Base-by-base conservation (phyloP, 2,113 vertebrate genomes). In the Panurus biarmicus region DNA sequence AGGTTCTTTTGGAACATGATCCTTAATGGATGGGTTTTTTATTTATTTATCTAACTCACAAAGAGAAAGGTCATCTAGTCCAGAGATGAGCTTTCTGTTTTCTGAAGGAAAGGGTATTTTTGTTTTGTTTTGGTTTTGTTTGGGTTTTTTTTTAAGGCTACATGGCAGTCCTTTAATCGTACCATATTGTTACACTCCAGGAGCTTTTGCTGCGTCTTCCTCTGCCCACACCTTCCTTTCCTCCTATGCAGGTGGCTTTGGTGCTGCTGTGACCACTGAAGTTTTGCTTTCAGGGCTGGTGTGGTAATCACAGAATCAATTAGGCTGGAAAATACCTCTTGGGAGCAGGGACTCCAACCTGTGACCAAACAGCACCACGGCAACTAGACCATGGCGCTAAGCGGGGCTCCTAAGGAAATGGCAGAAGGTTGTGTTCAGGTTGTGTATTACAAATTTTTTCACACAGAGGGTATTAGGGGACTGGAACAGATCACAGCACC, bases 241-340 rank as follows among this genome's bases (percentile, higher is more conserved):
- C 15, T n/a, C 0, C 2, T 6, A 5, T 2, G 26, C 11, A 13
- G 12, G 33, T 5, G 8, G 4, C 65, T n/a, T 9, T 4, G 5
- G 10, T 17, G 23, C 3, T 13, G 22, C 66, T 26, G 35, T 8
- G 23, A 35, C 15, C 12, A 1, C 8, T 7, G 3, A 17, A 31
- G 12, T 7, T 44, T 45, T 23, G 24, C 17, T 51, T 74, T 58
- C n/a, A 53, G 53, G 69, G 24, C 29, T n/a, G 33, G 13, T 36
- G 25, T 31, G 6, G 26, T 47, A 35, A 53, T 35, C 29, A 81
- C 61, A 40, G n/a, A 40, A 26, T 61, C 12, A 26, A 1, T 22
- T 35, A 40, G n/a, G 54, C 31, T 47, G 62, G 25, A 75, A n/a
- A 47, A 47, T 17, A 22, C 14, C 20, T 45, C 15, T n/a, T 53